These are phyloP conservation scores for Hydra vulgaris DNA, from an alignment of 30 jellyfish, hydroid and myxozoan genomes.

Conservation along the genomic window DNA sequence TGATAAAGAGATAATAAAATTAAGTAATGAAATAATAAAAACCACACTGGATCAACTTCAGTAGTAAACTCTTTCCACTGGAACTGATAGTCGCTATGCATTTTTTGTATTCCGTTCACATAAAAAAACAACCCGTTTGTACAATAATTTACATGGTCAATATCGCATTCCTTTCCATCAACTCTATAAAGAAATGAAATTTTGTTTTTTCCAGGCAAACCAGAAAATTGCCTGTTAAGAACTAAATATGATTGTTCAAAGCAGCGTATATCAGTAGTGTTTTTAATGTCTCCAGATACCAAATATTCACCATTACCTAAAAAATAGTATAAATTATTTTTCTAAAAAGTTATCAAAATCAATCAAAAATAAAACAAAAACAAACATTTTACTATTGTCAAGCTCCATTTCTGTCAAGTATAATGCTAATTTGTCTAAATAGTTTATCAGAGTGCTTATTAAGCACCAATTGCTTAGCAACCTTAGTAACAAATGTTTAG, in stretches of 20 bases:
- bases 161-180: slow-evolving; percentile 82
- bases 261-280: slow-evolving; percentile 56
- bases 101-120: slow-evolving; percentile 48
- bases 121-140: slow-evolving; percentile 62
- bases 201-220: slow-evolving; percentile 26
- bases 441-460: no score
- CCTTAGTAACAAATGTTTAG: no score
- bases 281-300: slow-evolving; percentile 50
- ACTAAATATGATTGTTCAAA: slow-evolving; percentile 48
- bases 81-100: slow-evolving; percentile 64
- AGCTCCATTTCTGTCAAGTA: no score
- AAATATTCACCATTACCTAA: slow-evolving; percentile 62
- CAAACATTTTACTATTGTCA: no score
- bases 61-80: slow-evolving; percentile 51
- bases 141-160: slow-evolving; percentile 20
- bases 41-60: slow-evolving; percentile 44
- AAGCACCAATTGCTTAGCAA: no score
- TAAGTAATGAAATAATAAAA: background rate
- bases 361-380: no score
- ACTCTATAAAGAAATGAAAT: slow-evolving; percentile 72
- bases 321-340: no score
- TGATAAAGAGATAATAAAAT: background rate
- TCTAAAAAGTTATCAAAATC: no score
- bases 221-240: slow-evolving; percentile 20
- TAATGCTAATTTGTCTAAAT: no score